Conservation (phyloP, 2,113 vertebrate species). For the Cettia cetti region DNA sequence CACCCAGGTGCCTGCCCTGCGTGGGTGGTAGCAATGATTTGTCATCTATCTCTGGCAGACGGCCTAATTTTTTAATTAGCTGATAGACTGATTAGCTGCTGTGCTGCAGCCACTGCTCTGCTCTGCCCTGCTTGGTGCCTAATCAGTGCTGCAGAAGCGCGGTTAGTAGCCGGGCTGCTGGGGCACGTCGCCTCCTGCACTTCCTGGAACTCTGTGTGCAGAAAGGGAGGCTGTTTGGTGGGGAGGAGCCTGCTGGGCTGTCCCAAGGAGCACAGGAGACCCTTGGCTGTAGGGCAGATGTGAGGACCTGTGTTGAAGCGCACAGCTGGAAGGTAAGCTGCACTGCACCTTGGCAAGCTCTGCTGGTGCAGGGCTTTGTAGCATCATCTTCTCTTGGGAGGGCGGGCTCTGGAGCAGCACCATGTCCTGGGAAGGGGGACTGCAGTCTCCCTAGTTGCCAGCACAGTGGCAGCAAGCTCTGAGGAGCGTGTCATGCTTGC, state of each 20-base stretch:
- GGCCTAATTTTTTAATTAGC: conserved; percentile 32
- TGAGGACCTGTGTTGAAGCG: neutral
- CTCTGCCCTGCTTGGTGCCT: neutral
- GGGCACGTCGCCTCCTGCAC: neutral
- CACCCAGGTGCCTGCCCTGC: neutral
- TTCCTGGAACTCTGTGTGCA: neutral
- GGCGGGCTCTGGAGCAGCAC: neutral
- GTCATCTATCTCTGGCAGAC: neutral
- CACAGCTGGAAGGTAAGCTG: neutral
- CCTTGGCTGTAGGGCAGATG: neutral
- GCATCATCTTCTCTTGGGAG: neutral
- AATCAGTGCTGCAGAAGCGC: neutral
- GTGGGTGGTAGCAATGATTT: neutral
- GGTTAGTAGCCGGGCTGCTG: rapidly evolving
- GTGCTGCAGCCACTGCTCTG: neutral
- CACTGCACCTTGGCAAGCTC: neutral
- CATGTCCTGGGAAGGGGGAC: neutral
- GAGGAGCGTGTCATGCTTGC: neutral
- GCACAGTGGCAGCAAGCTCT: neutral
- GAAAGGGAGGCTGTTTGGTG: neutral
- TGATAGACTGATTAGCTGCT: neutral
- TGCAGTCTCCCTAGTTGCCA: neutral
- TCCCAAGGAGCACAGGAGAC: neutral
- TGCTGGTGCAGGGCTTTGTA: neutral
- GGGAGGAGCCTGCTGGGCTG: neutral